Evolutionary conservation across 1,140 invertebrate genomes (phyloP).

Genomic region (Arion vulgaris): DNA sequence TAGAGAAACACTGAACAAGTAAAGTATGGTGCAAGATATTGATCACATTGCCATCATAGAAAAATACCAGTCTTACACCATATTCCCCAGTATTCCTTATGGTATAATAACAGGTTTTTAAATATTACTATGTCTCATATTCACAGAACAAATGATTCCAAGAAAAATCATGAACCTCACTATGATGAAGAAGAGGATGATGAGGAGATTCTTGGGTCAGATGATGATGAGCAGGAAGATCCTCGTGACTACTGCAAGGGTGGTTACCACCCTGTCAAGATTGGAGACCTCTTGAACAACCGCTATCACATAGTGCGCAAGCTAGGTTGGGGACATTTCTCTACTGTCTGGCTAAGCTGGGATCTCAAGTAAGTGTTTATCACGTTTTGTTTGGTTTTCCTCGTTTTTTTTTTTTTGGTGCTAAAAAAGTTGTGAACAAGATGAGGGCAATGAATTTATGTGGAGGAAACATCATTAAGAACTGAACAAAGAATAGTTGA

Average conservation of each 20-base stretch:
- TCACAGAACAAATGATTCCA: conserved; percentile 58
- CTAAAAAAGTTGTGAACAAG: no score
- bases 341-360: conserved; percentile 98
- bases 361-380: conserved; percentile 82
- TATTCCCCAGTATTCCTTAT: no score
- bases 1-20: no score
- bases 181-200: conserved; percentile 75
- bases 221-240: conserved; percentile 92
- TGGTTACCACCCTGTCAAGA: conserved; percentile 97
- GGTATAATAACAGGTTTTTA: no score
- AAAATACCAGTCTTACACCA: no score
- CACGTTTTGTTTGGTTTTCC: neutral
- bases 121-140: neutral
- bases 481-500: no score
- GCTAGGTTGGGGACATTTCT: conserved; percentile 98
- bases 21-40: no score
- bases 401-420: no score
- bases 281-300: conserved; percentile 93
- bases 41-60: no score
- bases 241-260: conserved; percentile 94
- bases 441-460: no score
- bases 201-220: conserved; percentile 81
- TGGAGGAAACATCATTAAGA: no score
- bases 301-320: conserved; percentile 96
- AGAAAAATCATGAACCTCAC: conserved; percentile 50